Evolutionary conservation across 2,888 invertebrate species (phyloP).

Genomic region (Apoderus coryli): DNA sequence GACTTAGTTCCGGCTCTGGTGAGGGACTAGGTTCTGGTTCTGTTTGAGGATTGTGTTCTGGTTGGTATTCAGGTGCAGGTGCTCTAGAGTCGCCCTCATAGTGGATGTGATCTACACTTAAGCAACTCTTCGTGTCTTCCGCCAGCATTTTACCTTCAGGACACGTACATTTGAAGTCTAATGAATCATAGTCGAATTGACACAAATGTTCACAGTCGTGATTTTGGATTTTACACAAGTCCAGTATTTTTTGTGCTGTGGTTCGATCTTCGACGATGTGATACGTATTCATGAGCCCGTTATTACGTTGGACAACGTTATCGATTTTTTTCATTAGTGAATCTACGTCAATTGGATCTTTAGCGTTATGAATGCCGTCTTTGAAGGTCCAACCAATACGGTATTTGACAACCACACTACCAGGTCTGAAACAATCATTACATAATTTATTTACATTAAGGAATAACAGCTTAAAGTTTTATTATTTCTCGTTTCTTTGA

Average conservation of each 20-base stretch:
- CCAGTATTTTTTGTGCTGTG: slow-evolving; percentile 41
- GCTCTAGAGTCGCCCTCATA: neutral
- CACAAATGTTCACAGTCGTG: slow-evolving; percentile 53
- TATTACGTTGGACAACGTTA: slow-evolving; percentile 35
- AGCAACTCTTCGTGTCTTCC: slow-evolving; percentile 34
- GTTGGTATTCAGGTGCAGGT: slow-evolving; percentile 8
- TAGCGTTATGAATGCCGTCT: slow-evolving; percentile 31
- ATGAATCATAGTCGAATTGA: slow-evolving; percentile 46
- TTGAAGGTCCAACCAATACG: slow-evolving; percentile 50
- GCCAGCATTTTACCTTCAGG: slow-evolving; percentile 40
- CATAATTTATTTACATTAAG: too few relatives aligned
- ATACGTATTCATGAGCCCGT: slow-evolving; percentile 35
- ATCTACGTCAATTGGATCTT: slow-evolving; percentile 37
- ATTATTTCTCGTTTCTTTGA: too few relatives aligned
- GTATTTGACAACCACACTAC: slow-evolving; percentile 50
- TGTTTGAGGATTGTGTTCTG: slow-evolving; percentile 13
- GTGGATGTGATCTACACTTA: slow-evolving; percentile 20
- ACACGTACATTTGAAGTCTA: slow-evolving; percentile 53
- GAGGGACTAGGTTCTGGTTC: slow-evolving; percentile 25
- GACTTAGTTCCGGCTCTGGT: slow-evolving; percentile 16
- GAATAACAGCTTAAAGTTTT: too few relatives aligned
- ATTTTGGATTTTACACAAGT: slow-evolving; percentile 50
- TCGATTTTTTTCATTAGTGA: slow-evolving; percentile 36
- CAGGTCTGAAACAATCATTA: slow-evolving; percentile 43
- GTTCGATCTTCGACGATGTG: slow-evolving; percentile 38